phyloP scores from a whole-genome alignment of 2,113 vertebrate genomes.

The Phocoena sinus region DNA sequence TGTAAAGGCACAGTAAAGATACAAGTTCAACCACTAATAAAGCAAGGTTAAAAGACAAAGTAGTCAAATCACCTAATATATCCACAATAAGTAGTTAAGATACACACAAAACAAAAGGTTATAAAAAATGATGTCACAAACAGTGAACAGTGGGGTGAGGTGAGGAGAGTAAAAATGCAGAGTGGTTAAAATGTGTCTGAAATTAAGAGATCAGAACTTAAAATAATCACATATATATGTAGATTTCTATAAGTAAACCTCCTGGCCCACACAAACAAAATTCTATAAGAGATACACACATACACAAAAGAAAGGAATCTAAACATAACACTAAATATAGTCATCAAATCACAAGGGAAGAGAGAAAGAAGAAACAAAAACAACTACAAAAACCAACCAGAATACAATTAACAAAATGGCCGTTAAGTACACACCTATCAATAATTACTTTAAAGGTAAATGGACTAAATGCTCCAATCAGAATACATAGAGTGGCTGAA shows the following conservation, averaged over 20 bases:
- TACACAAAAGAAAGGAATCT: not conserved
- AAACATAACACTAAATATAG: not conserved
- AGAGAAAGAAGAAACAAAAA: not conserved
- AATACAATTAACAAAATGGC: not conserved
- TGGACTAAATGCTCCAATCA: not conserved
- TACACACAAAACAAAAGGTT: not conserved
- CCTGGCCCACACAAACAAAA: not conserved
- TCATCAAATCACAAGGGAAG: not conserved
- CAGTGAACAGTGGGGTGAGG: not conserved
- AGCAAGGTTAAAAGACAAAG: not conserved
- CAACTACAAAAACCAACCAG: not conserved
- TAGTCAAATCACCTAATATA: not conserved
- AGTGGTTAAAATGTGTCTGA: not conserved
- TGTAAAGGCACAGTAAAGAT: not conserved
- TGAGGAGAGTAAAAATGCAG: not conserved
- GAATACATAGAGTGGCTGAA: not conserved
- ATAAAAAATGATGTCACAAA: not conserved
- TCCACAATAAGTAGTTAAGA: not conserved
- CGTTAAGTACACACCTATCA: not conserved
- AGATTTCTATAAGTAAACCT: not conserved
- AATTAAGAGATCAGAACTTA: not conserved
- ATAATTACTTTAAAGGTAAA: not conserved
- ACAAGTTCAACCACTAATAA: not conserved
- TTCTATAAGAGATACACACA: not conserved
- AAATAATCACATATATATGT: not conserved